phyloP scores from a whole-genome alignment of 1,140 invertebrate genomes.

The Parasteatoda tepidariorum region DNA sequence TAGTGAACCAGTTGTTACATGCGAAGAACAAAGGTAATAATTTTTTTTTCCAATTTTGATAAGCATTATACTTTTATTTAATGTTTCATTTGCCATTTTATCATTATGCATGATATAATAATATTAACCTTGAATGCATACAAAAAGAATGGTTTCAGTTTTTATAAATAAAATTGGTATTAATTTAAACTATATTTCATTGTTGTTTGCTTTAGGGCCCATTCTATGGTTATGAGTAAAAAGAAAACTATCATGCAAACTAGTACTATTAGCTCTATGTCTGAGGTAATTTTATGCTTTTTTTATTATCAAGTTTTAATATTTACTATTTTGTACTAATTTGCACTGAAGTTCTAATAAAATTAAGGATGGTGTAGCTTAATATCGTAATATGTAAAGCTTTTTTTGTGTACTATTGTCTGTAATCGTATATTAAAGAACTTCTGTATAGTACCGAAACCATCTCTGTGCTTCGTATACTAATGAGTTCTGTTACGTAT shows the following conservation, averaged over 20 bases:
- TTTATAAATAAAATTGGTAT: not conserved
- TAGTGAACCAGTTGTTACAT: not conserved
- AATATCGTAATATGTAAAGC: too few relatives aligned
- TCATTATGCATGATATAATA: too few relatives aligned
- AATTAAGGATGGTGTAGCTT: too few relatives aligned
- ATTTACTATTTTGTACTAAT: not conserved
- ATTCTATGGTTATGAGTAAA: constrained; percentile 66
- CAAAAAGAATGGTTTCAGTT: not conserved
- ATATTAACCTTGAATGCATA: too few relatives aligned
- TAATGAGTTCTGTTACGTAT: too few relatives aligned
- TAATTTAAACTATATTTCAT: too few relatives aligned
- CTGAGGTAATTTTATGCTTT: constrained; percentile 10
- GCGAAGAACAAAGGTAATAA: constrained; percentile 23
- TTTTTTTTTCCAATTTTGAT: not conserved
- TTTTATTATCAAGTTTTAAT: not conserved
- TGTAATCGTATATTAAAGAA: too few relatives aligned
- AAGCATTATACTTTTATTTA: not conserved
- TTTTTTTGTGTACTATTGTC: too few relatives aligned
- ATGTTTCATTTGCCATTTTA: too few relatives aligned
- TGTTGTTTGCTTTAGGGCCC: constrained; percentile 52
- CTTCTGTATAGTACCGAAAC: too few relatives aligned
- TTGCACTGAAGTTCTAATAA: too few relatives aligned
- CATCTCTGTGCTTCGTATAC: too few relatives aligned
- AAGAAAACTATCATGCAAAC: constrained; percentile 68
- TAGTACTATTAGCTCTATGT: constrained; percentile 28